A percentile compares a stretch with the other conserved stretches of the same genome.
phyloP scores from a whole-genome alignment of 2,113 vertebrate species.

The Rhombomys opimus region DNA sequence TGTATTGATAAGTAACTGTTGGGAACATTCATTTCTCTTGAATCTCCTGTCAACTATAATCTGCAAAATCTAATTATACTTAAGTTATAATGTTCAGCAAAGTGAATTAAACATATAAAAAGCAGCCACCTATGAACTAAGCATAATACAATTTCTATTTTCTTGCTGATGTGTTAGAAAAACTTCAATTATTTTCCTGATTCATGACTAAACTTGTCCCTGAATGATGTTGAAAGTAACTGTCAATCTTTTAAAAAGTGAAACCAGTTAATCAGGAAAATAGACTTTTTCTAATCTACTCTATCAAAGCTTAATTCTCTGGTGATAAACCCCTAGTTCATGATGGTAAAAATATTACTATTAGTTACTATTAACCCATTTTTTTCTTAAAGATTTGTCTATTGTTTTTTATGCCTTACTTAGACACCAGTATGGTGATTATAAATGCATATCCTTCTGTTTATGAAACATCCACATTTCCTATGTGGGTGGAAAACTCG shows the following conservation, averaged over 20 bases:
- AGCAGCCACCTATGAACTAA: background rate
- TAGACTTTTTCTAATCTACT: background rate
- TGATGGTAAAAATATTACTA: background rate
- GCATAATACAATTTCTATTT: background rate
- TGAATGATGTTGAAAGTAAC: slow-evolving; percentile 35
- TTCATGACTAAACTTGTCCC: background rate
- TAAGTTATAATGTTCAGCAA: slow-evolving; percentile 47
- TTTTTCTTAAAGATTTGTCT: slow-evolving; percentile 35
- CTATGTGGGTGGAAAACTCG: background rate
- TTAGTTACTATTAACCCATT: background rate
- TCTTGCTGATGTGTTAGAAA: slow-evolving; percentile 52
- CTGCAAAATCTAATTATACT: slow-evolving; percentile 44
- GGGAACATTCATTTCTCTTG: slow-evolving; percentile 51
- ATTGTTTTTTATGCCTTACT: background rate
- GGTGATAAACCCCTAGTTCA: background rate
- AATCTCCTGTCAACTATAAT: slow-evolving; percentile 60
- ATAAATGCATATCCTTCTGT: background rate
- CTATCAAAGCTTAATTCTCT: background rate
- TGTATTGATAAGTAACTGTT: slow-evolving; percentile 51
- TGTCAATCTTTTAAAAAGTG: slow-evolving; percentile 20
- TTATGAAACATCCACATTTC: background rate
- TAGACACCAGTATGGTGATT: background rate
- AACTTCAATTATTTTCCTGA: slow-evolving; percentile 43
- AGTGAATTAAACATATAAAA: slow-evolving; percentile 59
- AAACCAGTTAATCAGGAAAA: slow-evolving; percentile 15